Base-by-base conservation (phyloP, 1,140 invertebrate genomes). In the Drosophila eugracilis region DNA sequence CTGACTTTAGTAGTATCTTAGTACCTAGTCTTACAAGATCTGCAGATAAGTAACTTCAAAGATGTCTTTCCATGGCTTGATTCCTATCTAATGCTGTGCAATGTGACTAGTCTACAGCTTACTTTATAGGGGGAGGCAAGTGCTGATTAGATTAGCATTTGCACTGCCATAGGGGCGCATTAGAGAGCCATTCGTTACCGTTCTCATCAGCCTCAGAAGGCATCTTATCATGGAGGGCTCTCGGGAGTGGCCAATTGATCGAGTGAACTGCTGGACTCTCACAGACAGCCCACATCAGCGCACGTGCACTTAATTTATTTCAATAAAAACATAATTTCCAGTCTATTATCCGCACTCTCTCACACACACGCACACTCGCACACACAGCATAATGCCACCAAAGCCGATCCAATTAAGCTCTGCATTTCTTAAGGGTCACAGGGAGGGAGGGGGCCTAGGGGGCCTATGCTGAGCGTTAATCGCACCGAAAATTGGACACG, bases 261-360 rank as follows among this genome's bases (percentile, higher is more conserved):
- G 62, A 67, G 24, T 41, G 47, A 39, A 39, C 36, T 9, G 36
- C 36, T 19, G 36, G 14, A 17, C 36, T 17, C 10, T 9, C 10
- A 39, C 44, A 47, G 60, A 45, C 50, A 76, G 52, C 81, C 81
- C 81, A 88, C 81, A 86, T 86, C 30, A 34, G 37, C 67, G 83
- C 81, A 86, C 83, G 81, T 86, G 81, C 83, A 86, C 77, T 88
- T 86, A 77, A 86, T 86, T 86, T 86, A 86, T 81, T 86, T 88
- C 81, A 88, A 86, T 86, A 86, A 86, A 86, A 86, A 74, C 73
- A 88, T 86, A 88, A 86, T 86, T 86, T 81, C 73, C 76, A 74
- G 81, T 55, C 80, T 81, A 85, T 86, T 86, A 86, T 86, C 54
- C 73, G 75, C 80, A 85, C 80, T 73, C 50, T 26, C 53, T 41